phyloP scores from a whole-genome alignment of 2,888 invertebrate species.

The Polyommatus iphigenia region DNA sequence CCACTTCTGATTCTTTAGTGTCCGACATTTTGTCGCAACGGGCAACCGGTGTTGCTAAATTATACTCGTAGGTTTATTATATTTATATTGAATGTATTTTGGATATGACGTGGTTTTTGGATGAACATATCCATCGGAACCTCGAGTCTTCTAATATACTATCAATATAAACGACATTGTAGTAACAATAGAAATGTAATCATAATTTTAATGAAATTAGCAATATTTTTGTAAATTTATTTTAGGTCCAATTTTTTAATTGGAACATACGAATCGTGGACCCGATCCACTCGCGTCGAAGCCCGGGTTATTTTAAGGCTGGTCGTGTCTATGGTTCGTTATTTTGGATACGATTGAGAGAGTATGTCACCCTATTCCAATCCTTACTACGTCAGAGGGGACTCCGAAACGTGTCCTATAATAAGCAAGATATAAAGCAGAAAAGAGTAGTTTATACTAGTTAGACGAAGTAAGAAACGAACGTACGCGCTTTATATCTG shows the following conservation, averaged over 20 bases:
- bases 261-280: slow-evolving; percentile 44
- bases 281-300: slow-evolving; percentile 66
- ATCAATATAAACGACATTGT: slow-evolving; percentile 20
- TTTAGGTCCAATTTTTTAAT: slow-evolving; percentile 39
- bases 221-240: slow-evolving; percentile 33
- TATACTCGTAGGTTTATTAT: not conserved
- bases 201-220: slow-evolving; percentile 21
- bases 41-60: not conserved
- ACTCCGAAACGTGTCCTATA: slow-evolving; percentile 71
- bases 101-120: not conserved
- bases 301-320: not conserved
- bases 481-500: slow-evolving; percentile 79
- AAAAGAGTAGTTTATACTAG: slow-evolving; percentile 56
- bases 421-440: slow-evolving; percentile 77
- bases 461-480: slow-evolving; percentile 56
- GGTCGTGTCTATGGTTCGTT: slow-evolving; percentile 45
- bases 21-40: not conserved
- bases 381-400: slow-evolving; percentile 67
- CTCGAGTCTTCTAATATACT: not conserved
- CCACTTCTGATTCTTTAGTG: not conserved
- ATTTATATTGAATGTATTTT: slow-evolving; percentile 20
- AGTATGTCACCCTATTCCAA: slow-evolving; percentile 61
- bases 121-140: not conserved
- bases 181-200: slow-evolving; percentile 8
- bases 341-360: slow-evolving; percentile 44